Evolutionary conservation across 1,140 invertebrate genomes (phyloP).

Genomic region (Drosophila malerkotliana): DNA sequence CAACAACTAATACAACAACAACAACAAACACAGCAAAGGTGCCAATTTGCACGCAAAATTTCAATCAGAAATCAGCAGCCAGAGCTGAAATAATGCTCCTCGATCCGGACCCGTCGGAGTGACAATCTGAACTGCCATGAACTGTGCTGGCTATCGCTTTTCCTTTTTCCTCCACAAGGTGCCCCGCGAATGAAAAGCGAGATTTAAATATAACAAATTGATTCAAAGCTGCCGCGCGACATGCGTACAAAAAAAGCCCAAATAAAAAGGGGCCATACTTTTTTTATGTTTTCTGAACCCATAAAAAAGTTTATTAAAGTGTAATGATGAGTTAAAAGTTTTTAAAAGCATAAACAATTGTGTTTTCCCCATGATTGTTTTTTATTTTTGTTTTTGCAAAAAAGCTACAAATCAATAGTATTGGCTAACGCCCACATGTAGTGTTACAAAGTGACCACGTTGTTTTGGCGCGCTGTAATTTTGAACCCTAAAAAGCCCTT

Average conservation of each 20-base stretch:
- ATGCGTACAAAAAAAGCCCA: constrained; percentile 34
- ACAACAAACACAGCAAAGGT: constrained; percentile 43
- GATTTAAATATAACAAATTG: constrained; percentile 56
- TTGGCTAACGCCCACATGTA: constrained; percentile 21
- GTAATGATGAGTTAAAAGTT: background rate
- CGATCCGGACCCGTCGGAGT: constrained; percentile 43
- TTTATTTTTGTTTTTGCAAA: constrained; percentile 20
- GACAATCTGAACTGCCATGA: constrained; percentile 72
- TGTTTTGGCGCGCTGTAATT: constrained; percentile 15
- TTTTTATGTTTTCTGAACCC: background rate
- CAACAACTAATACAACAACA: constrained; percentile 36
- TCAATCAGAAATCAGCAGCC: constrained; percentile 17
- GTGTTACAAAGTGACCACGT: constrained; percentile 37
- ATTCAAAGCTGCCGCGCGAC: constrained; percentile 40
- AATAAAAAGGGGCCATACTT: background rate
- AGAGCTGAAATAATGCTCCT: constrained; percentile 17
- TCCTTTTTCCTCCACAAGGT: constrained; percentile 49
- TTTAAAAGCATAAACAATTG: constrained; percentile 10
- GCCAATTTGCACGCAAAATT: constrained; percentile 39
- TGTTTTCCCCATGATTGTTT: constrained; percentile 13
- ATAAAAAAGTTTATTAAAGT: background rate
- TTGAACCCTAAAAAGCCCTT: background rate
- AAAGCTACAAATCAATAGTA: constrained; percentile 11
- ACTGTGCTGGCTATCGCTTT: constrained; percentile 61
- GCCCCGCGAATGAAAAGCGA: constrained; percentile 56